Base-by-base conservation (phyloP, 2,888 invertebrate genomes). In the Mactromeris polynyma region DNA sequence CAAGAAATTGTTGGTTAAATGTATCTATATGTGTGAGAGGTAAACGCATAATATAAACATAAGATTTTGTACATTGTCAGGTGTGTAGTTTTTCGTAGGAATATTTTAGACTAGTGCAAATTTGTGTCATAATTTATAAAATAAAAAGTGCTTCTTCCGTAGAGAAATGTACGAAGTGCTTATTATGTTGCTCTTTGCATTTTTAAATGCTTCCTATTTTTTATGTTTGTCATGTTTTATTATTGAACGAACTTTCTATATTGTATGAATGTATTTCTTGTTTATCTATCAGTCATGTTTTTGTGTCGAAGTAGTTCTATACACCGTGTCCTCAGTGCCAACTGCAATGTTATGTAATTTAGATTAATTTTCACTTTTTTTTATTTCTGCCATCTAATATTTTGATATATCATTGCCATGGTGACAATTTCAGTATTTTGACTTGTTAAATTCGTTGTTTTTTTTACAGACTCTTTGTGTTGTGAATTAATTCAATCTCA, bases 51-150 rank as follows among this genome's bases (percentile, higher is more conserved):
- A 83, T 83, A 83, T 73, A 36, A 33, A 73, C 58, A 73, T 73
- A 73, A 73, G 36, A 36, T 73, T 73, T 33, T 73, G 73, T 73
- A 73, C 33, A 33, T 33, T 33, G 73, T 73, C 33, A 73, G 73
- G 36, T 36, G 73, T 73, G 73, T 73, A 73, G 73, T 73, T 36
- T 33, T 73, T 73, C n/a, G 73, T 73, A 73, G 73, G 73, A 19
- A 33, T 33, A 73, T 73, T 73, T 73, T 73, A 73, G 73, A 73
- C 26, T 73, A 73, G 73, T 73, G 73, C 73, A 36, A 73, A 36
- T 33, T 73, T 73, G 73, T 77, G 83, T 83, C 77, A 83, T 83
- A 77, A 83, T 83, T 83, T 83, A 83, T 73, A 33, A 36, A 73
- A 77, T 69, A 77, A 64, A 81, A 83, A 83, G 83, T 83, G 83